Percentiles rank a stretch among this genome's conserved stretches.
Conservation (phyloP, 2,113 vertebrate species). For the Megalops atlanticus region DNA sequence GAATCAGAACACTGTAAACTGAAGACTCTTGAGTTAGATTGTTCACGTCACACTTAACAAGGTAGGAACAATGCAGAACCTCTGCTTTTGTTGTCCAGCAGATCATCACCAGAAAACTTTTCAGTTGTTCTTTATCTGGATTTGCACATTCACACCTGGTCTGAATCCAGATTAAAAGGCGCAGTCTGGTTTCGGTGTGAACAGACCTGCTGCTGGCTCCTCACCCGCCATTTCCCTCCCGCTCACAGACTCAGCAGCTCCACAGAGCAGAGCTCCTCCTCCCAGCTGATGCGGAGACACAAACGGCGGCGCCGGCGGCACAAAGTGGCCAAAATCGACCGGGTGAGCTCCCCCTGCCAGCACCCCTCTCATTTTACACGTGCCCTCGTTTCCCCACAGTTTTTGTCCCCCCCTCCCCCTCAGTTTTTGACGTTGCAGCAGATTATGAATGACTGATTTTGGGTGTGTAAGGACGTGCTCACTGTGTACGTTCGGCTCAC, state of each 20-base stretch:
- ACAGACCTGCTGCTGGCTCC: neutral
- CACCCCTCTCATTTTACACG: neutral
- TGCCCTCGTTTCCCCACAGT: neutral
- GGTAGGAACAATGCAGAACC: neutral
- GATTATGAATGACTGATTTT: neutral
- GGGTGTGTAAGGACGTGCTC: neutral
- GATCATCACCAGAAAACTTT: no score
- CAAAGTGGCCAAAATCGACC: conserved; percentile 90
- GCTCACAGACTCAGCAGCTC: conserved; percentile 87
- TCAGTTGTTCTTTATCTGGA: neutral
- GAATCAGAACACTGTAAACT: no score
- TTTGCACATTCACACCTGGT: neutral
- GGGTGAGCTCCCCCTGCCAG: conserved; percentile 69
- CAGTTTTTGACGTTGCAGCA: neutral
- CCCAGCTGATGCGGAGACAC: conserved; percentile 90
- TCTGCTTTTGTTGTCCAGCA: no score
- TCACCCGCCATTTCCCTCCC: neutral
- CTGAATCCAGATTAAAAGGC: neutral
- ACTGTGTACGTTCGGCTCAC: neutral
- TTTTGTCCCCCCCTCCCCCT: neutral
- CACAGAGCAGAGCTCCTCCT: conserved; percentile 92
- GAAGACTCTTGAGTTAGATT: no score
- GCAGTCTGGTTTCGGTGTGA: neutral
- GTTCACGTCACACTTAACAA: neutral
- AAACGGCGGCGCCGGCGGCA: conserved; percentile 89